Evolutionary conservation across 2,113 vertebrate genomes (phyloP).

Genomic region (Strix aluco): DNA sequence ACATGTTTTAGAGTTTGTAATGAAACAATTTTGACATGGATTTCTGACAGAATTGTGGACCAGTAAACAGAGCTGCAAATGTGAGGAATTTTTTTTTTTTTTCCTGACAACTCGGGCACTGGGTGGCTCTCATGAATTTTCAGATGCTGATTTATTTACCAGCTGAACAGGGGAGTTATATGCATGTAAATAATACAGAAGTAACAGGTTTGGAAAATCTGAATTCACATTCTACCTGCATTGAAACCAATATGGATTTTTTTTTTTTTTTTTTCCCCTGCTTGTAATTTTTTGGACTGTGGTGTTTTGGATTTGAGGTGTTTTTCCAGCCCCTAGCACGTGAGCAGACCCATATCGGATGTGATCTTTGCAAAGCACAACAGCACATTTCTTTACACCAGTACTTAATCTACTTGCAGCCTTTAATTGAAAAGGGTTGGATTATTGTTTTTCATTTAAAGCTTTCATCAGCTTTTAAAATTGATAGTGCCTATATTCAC

Average conservation of each 20-base stretch:
- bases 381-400: conserved; percentile 9
- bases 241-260: neutral
- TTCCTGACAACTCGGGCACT: neutral
- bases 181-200: neutral
- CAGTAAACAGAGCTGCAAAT: neutral
- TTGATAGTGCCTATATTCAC: conserved; percentile 35
- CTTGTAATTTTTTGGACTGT: neutral
- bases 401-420: conserved; percentile 21
- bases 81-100: neutral
- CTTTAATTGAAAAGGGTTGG: conserved; percentile 59
- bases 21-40: neutral
- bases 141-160: neutral
- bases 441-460: conserved; percentile 57
- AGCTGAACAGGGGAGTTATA: neutral
- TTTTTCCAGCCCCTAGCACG: neutral
- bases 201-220: conserved; percentile 9
- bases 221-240: neutral
- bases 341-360: neutral
- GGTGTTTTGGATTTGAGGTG: neutral
- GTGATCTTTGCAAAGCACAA: neutral
- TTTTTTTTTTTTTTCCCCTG: neutral
- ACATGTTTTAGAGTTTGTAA: neutral
- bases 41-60: neutral
- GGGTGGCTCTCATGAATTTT: neutral
- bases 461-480: conserved; percentile 53